phyloP scores from a whole-genome alignment of 2,888 invertebrate species.

The Leptarthrus brevirostris region DNA sequence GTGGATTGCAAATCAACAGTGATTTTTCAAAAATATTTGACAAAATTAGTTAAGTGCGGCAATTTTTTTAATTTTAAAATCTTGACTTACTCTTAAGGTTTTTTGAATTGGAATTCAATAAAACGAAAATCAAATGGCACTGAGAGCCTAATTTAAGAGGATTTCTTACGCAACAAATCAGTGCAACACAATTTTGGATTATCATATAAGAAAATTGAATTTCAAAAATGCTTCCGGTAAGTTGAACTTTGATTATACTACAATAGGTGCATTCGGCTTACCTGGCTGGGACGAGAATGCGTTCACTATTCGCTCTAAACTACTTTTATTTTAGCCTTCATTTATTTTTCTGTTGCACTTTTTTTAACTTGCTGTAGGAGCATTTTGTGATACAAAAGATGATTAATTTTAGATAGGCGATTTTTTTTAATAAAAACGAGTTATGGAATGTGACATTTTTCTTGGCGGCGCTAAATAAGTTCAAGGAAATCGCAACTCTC shows the following conservation, averaged over 20 bases:
- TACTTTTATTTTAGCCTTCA: too few relatives aligned
- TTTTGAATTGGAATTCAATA: too few relatives aligned
- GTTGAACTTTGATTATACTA: constrained; percentile 8
- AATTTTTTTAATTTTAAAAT: too few relatives aligned
- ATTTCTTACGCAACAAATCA: neutral
- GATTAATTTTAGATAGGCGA: neutral
- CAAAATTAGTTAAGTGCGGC: too few relatives aligned
- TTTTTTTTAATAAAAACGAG: neutral
- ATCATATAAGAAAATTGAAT: constrained; percentile 9
- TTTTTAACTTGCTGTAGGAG: too few relatives aligned
- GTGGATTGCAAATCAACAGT: neutral
- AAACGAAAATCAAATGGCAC: neutral
- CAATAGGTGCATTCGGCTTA: too few relatives aligned
- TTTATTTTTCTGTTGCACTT: too few relatives aligned
- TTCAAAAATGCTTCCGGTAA: constrained; percentile 51
- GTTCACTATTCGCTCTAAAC: too few relatives aligned
- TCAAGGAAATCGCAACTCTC: constrained; percentile 5
- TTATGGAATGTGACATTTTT: constrained; percentile 2
- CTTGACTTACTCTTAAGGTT: too few relatives aligned
- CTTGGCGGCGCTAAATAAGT: constrained; percentile 10
- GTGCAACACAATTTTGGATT: constrained; percentile 20
- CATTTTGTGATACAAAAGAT: neutral
- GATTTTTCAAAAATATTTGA: neutral
- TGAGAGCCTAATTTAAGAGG: neutral
- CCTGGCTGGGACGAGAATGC: too few relatives aligned